Percentiles rank a stretch among this genome's conserved stretches.
Conservation (phyloP, 37 sponge, comb jelly and placozoan species). For the Haliclona indistincta region DNA sequence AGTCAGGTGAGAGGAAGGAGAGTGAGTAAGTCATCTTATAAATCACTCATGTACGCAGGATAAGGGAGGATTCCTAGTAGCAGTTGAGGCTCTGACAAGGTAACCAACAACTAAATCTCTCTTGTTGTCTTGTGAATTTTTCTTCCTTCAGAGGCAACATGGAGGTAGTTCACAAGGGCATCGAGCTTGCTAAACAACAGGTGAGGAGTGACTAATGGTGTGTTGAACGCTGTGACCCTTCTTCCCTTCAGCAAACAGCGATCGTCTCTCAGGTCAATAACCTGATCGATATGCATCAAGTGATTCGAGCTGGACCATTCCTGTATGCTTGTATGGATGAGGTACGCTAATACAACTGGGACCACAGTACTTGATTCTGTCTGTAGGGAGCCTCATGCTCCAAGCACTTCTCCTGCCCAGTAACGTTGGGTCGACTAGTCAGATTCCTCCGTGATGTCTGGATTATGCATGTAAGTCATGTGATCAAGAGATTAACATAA, state of each 20-base stretch:
- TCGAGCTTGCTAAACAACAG: conserved; percentile 73
- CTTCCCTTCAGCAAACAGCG: conserved; percentile 75
- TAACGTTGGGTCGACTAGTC: conserved; percentile 51
- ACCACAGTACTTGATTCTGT: too few species aligned
- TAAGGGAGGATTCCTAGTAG: conserved; percentile 54
- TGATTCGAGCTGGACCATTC: conserved; percentile 88
- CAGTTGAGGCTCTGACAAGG: conserved; percentile 74
- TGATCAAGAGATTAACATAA: too few species aligned
- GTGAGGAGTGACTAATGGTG: conserved; percentile 15
- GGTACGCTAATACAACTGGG: conserved; percentile 31
- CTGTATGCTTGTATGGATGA: conserved; percentile 84
- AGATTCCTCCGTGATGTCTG: conserved; percentile 77
- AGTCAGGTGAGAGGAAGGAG: conserved; percentile 32
- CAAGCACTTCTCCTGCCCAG: conserved; percentile 58
- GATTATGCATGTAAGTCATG: conserved; percentile 49
- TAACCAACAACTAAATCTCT: neutral
- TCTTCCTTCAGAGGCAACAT: conserved; percentile 45
- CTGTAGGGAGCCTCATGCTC: conserved; percentile 62
- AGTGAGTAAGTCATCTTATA: neutral
- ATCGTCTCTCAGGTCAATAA: conserved; percentile 69
- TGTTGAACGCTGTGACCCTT: neutral
- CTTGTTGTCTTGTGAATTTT: too few species aligned
- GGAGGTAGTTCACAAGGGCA: conserved; percentile 25
- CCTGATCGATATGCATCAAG: conserved; percentile 84
- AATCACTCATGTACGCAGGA: neutral